phyloP scores from a whole-genome alignment of 2,888 invertebrate genomes.

The Synanthedon andrenaeformis region DNA sequence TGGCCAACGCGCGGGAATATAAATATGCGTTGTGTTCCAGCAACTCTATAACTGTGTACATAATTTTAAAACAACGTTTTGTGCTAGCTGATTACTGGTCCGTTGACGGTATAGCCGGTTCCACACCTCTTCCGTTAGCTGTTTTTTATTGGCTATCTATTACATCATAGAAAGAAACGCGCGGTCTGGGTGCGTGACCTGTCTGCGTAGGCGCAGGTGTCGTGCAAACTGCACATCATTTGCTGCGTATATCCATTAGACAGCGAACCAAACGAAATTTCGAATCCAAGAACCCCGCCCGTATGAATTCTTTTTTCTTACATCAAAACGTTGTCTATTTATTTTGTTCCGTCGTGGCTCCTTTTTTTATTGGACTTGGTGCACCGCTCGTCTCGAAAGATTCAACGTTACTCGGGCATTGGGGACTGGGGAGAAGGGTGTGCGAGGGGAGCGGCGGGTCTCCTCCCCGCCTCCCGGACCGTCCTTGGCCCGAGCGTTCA shows the following conservation, averaged over 20 bases:
- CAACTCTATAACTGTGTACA: conserved; percentile 15
- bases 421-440: conserved; percentile 28
- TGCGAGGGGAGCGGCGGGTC: conserved; percentile 32
- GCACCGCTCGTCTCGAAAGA: conserved; percentile 51
- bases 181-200: conserved; percentile 41
- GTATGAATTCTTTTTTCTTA: conserved; percentile 48
- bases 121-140: conserved; percentile 51
- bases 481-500: conserved; percentile 70
- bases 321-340: conserved; percentile 56
- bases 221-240: conserved; percentile 51
- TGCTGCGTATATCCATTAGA: conserved; percentile 25
- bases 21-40: conserved; percentile 12
- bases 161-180: conserved; percentile 49
- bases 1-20: conserved; percentile 27
- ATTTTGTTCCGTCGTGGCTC: conserved; percentile 62
- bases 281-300: conserved; percentile 53
- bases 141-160: conserved; percentile 46
- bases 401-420: conserved; percentile 45
- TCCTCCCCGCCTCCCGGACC: conserved; percentile 55
- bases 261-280: conserved; percentile 22
- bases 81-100: conserved; percentile 35
- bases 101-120: conserved; percentile 37
- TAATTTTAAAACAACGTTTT: conserved; percentile 27
- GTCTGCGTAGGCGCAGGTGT: conserved; percentile 61
- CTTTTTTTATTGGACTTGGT: conserved; percentile 59